phyloP scores from a whole-genome alignment of 2,797 vertebrate genomes.

The Galago senegalensis region DNA sequence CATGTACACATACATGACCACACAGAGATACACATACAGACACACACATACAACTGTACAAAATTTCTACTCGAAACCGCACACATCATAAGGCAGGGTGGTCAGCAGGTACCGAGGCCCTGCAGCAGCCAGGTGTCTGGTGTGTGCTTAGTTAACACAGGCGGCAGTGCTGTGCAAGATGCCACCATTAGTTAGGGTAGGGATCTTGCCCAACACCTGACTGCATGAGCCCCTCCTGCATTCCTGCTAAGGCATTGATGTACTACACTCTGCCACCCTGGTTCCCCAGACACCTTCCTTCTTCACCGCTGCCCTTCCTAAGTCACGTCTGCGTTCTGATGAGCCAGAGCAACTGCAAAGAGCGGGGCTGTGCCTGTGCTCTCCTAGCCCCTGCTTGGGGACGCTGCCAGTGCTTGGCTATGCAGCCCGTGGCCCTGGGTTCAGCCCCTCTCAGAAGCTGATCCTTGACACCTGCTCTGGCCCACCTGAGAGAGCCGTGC shows the following conservation, averaged over 20 bases:
- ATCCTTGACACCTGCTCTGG: not conserved
- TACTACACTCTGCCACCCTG: not conserved
- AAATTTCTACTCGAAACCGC: constrained; percentile 37
- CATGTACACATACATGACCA: not conserved
- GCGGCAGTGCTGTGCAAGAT: not conserved
- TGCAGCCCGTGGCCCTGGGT: not conserved
- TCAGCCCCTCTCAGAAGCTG: not conserved
- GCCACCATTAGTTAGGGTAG: not conserved
- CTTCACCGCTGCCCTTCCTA: not conserved
- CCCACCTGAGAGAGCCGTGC: not conserved
- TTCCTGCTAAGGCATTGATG: not conserved
- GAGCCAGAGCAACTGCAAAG: not conserved
- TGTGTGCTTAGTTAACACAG: not conserved
- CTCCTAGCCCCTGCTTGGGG: not conserved
- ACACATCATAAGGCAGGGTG: not conserved
- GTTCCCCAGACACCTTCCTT: not conserved
- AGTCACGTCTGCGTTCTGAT: not conserved
- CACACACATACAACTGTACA: not conserved
- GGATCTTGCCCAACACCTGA: not conserved
- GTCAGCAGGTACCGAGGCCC: not conserved
- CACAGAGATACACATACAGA: too few relatives aligned
- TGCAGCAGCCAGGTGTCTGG: not conserved
- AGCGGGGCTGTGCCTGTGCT: not conserved
- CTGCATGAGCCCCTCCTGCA: not conserved
- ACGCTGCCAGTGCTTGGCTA: not conserved